Conservation (phyloP, 2,113 vertebrate genomes). For the Erpornis zantholeuca region DNA sequence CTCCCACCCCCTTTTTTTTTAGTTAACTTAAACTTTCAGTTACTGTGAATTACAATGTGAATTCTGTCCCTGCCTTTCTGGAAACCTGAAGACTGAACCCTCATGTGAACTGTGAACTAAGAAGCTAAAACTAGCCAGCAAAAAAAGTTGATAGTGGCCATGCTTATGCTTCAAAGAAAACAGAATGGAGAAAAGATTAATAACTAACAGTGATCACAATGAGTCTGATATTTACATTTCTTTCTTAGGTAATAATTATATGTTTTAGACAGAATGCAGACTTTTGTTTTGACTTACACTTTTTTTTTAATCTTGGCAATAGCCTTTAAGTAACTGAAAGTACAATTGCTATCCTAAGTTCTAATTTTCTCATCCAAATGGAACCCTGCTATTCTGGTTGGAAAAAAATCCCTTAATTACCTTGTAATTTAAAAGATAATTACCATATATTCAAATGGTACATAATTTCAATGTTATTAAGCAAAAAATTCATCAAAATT, state of each 20-base stretch:
- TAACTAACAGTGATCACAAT: neutral
- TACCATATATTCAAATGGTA: constrained; percentile 35
- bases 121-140: neutral
- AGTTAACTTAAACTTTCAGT: neutral
- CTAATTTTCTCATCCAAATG: constrained; percentile 35
- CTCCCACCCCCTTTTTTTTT: neutral
- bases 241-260: neutral
- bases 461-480: constrained; percentile 59
- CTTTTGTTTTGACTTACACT: neutral
- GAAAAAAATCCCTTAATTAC: constrained; percentile 60
- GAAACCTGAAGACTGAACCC: neutral
- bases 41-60: neutral
- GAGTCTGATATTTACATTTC: neutral
- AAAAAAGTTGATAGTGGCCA: neutral
- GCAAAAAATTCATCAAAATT: constrained; percentile 49
- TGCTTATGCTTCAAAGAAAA: neutral
- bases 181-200: neutral
- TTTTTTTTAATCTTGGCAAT: neutral
- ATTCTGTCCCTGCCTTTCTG: neutral
- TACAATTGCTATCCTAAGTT: constrained; percentile 34
- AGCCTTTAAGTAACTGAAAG: neutral
- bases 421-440: constrained; percentile 59
- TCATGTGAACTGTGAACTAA: neutral
- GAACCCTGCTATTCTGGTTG: neutral
- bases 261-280: neutral